Conservation (phyloP, 2,888 invertebrate genomes). For the Chesias legatella region DNA sequence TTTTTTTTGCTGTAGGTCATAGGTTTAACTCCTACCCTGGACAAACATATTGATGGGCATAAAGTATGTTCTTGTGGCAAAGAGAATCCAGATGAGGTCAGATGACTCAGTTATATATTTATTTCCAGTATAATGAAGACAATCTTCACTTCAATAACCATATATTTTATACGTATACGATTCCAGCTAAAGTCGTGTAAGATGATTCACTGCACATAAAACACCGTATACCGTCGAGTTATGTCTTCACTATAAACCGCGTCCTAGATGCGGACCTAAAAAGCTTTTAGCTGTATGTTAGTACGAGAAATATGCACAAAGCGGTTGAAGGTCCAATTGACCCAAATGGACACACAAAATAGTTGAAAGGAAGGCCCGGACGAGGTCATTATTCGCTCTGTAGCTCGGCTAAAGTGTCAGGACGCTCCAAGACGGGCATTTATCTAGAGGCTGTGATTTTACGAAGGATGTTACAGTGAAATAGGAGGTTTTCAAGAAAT, state of each 20-base stretch:
- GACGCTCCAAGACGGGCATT: conserved; percentile 64
- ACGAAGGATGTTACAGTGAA: conserved; percentile 57
- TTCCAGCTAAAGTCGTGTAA: too few relatives aligned
- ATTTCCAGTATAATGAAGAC: too few relatives aligned
- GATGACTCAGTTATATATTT: too few relatives aligned
- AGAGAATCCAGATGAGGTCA: too few relatives aligned
- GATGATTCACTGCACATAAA: conserved; percentile 5
- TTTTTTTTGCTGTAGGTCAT: too few relatives aligned
- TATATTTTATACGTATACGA: too few relatives aligned
- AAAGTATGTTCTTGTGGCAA: too few relatives aligned
- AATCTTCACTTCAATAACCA: too few relatives aligned
- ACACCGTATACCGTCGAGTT: conserved; percentile 5
- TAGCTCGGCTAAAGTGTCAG: conserved; percentile 71
- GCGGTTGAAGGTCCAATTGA: conserved; percentile 71
- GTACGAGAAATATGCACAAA: conserved; percentile 63
- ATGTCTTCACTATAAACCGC: conserved; percentile 25
- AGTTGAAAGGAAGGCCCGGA: conserved; percentile 65
- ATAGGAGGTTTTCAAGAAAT: conserved; percentile 64
- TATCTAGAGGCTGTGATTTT: conserved; percentile 76
- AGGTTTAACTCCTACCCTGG: too few relatives aligned
- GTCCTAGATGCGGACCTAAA: conserved; percentile 49
- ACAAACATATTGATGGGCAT: too few relatives aligned
- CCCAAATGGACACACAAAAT: conserved; percentile 76
- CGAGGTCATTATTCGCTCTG: conserved; percentile 73
- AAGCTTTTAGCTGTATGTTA: conserved; percentile 64